phyloP scores from a whole-genome alignment of 1,140 invertebrate genomes.

The Lordiphosa mommai region DNA sequence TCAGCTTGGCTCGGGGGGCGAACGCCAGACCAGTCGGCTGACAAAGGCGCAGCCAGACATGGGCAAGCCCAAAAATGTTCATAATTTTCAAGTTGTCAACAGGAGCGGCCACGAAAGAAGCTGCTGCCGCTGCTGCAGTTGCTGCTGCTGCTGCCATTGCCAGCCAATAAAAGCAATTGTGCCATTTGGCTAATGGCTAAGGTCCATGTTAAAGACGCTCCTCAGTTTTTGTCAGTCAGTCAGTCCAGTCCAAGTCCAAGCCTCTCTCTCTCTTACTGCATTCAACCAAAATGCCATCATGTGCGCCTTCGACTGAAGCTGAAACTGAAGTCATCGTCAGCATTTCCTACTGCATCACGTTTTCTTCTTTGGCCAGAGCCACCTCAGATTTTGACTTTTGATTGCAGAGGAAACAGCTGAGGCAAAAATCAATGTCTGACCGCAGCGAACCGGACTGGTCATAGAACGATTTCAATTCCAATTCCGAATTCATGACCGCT shows the following conservation, averaged over 20 bases:
- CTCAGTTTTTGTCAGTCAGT: conserved; percentile 21
- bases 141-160: conserved; percentile 17
- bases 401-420: conserved; percentile 36
- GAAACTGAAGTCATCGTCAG: conserved; percentile 54
- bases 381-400: conserved; percentile 72
- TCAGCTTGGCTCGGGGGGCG: conserved; percentile 23
- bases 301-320: too few relatives aligned
- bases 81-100: conserved; percentile 75
- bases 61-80: conserved; percentile 70
- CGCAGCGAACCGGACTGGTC: conserved; percentile 27
- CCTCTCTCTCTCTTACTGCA: conserved; percentile 38
- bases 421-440: conserved; percentile 35
- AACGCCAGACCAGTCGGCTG: conserved; percentile 24
- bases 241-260: conserved; percentile 20
- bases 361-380: conserved; percentile 53
- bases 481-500: conserved; percentile 48
- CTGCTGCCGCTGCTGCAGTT: conserved; percentile 25
- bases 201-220: conserved; percentile 69
- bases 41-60: conserved; percentile 25
- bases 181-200: conserved; percentile 69
- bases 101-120: conserved; percentile 54
- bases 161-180: conserved; percentile 75
- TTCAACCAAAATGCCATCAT: conserved; percentile 41
- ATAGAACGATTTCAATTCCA: conserved; percentile 52
- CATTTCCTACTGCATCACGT: conserved; percentile 74